phyloP scores from a whole-genome alignment of 2,888 invertebrate genomes.

The Cephonodes hylas region DNA sequence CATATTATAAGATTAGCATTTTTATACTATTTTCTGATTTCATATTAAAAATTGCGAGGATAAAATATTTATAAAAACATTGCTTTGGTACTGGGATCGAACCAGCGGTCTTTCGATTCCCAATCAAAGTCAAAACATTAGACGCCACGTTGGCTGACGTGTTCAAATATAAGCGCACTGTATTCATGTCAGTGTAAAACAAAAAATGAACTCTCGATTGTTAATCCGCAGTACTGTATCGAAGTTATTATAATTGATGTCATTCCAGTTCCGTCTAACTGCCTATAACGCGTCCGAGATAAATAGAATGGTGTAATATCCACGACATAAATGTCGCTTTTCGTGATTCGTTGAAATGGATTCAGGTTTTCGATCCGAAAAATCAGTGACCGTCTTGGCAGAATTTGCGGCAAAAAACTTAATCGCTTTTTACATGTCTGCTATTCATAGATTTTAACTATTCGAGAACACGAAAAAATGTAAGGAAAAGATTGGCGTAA shows the following conservation, averaged over 20 bases:
- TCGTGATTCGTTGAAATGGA: constrained; percentile 43
- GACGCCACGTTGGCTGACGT: too few species aligned
- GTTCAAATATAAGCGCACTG: too few species aligned
- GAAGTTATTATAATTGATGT: not conserved
- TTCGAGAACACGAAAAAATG: constrained; percentile 15
- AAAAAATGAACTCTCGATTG: not conserved
- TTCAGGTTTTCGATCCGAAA: constrained; percentile 52
- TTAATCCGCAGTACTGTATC: not conserved
- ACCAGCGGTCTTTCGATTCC: too few species aligned
- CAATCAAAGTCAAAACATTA: too few species aligned
- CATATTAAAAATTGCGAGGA: too few species aligned
- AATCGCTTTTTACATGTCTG: constrained; percentile 50
- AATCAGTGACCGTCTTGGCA: constrained; percentile 37
- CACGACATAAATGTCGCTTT: constrained; percentile 29
- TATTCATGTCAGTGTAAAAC: too few species aligned
- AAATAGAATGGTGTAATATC: constrained; percentile 19
- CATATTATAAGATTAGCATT: too few species aligned
- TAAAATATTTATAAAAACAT: too few species aligned
- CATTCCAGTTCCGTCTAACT: not conserved
- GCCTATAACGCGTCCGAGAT: not conserved
- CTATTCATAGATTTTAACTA: constrained; percentile 24
- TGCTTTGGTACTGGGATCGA: too few species aligned
- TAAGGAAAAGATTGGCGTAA: constrained; percentile 15
- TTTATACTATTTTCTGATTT: too few species aligned
- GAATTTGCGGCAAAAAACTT: constrained; percentile 47